These are phyloP conservation scores for Micoletzkya japonica DNA, from an alignment of 2,888 invertebrate species.

Conservation along the genomic window DNA sequence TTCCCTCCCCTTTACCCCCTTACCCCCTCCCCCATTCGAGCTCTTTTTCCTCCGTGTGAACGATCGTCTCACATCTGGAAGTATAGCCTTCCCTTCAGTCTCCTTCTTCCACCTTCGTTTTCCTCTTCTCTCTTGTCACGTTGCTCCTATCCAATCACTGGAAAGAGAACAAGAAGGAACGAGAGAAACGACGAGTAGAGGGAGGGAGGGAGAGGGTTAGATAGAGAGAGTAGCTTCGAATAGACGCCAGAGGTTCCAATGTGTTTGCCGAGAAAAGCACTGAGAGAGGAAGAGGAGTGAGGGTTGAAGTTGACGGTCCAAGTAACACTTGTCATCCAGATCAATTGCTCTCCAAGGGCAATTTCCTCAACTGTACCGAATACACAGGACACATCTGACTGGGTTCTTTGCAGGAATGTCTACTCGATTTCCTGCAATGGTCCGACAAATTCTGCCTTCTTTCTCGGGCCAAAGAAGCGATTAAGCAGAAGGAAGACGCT, in stretches of 20 bases:
- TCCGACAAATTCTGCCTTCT: slow-evolving; percentile 20
- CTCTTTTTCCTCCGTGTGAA: slow-evolving; percentile 17
- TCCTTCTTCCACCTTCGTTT: slow-evolving; percentile 2
- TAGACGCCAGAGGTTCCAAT: not conserved
- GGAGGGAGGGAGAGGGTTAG: not conserved
- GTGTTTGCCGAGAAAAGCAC: not conserved
- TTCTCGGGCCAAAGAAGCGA: slow-evolving; percentile 8
- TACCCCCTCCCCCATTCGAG: slow-evolving; percentile 2
- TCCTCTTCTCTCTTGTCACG: slow-evolving; percentile 15
- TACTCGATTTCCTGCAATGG: slow-evolving; percentile 22
- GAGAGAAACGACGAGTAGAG: not conserved
- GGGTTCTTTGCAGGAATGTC: slow-evolving; percentile 19
- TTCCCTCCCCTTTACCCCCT: slow-evolving; percentile 16
- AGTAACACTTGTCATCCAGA: no score
- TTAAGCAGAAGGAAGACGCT: slow-evolving; percentile 24
- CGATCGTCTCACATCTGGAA: slow-evolving; percentile 29
- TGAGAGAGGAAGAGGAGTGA: not conserved
- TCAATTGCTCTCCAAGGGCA: no score
- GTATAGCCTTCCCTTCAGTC: no score
- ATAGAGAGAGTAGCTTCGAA: not conserved
- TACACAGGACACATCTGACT: not conserved
- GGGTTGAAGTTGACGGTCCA: not conserved
- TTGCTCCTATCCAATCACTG: no score
- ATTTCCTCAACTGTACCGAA: not conserved
- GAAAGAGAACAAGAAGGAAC: not conserved